Evolutionary conservation across 2,113 vertebrate species (phyloP), one percentile per base, ranked within the genome.

Genomic region (Cottus gobio): DNA sequence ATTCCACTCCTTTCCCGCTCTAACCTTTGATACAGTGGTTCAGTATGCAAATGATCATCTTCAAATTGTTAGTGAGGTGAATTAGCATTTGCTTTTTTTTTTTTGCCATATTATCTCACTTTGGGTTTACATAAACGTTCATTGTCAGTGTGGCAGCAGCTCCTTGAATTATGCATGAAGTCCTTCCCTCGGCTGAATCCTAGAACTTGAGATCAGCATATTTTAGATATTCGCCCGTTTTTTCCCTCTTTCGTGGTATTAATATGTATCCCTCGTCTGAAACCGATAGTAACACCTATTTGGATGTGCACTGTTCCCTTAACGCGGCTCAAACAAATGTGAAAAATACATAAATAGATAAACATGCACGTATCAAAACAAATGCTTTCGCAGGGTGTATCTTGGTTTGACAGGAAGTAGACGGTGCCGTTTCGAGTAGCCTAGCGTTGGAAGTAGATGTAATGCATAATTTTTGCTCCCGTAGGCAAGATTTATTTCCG

Each of bases 111-210:
- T 95, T 92, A 95, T 94, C 93, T 92, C 86, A 94, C 86, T 92
- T 94, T 92, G 79, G 75, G 91, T 93, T 94, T 93, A 93, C 93
- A 94, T 93, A 93, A 94, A 94, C 79, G 87, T 87, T 90, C 91
- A 90, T 93, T 94, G 89, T 87, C 88, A 56, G 90, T 77, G 87
- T 60, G 61, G 81, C 75, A 1, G 84, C 10, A 7, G 82, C 63
- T n/a, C 31, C 37, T 5, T 95, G 92, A 93, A 95, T 93, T 88
- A 95, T 94, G 89, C 86, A 95, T 94, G 76, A 93, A 64, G 78
- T 75, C 85, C 83, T 85, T 89, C 85, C 85, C 80, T 90, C 57
- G 52, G 85, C 88, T 84, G 66, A 86, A 85, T 84, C 88, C 65
- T 61, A 2, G 84, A 89, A 89, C 79, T 91, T 67, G 52, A 85